Conservation (phyloP, 2,113 vertebrate genomes). For the Malurus alboscapulatus region DNA sequence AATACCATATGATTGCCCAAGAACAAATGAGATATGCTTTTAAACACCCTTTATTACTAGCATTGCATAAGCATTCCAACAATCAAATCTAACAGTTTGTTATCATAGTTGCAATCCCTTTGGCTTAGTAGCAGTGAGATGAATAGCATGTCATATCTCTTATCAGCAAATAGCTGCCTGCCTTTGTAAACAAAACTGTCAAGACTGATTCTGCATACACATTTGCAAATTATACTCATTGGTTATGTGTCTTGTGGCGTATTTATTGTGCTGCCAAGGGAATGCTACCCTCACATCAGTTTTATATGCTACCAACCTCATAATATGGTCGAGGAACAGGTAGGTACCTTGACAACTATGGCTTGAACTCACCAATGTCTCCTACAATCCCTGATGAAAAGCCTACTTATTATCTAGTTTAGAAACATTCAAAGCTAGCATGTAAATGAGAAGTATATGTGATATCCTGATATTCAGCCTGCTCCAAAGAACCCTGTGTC, state of each 20-base stretch:
- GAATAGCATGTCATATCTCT: constrained; percentile 54
- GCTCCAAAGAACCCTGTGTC: not conserved
- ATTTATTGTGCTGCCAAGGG: not conserved
- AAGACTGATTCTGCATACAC: constrained; percentile 28
- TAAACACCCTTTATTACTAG: constrained; percentile 56
- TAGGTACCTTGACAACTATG: not conserved
- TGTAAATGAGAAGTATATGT: not conserved
- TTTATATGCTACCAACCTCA: not conserved
- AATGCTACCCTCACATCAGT: not conserved
- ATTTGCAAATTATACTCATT: constrained; percentile 40
- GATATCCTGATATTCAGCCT: not conserved
- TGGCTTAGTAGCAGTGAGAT: constrained; percentile 40
- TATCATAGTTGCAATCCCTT: constrained; percentile 51
- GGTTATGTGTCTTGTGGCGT: not conserved
- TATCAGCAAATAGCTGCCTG: constrained; percentile 57
- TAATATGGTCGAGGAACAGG: not conserved
- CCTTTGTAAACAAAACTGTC: constrained; percentile 57
- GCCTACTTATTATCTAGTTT: not conserved
- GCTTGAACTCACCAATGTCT: not conserved
- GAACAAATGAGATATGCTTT: constrained; percentile 44
- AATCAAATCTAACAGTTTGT: constrained; percentile 65
- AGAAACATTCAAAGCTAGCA: not conserved
- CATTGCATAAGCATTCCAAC: constrained; percentile 54
- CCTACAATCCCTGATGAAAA: not conserved
- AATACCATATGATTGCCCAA: constrained; percentile 38